Evolutionary conservation across 2,888 invertebrate species (phyloP).

Genomic region (Tachina grossa): DNA sequence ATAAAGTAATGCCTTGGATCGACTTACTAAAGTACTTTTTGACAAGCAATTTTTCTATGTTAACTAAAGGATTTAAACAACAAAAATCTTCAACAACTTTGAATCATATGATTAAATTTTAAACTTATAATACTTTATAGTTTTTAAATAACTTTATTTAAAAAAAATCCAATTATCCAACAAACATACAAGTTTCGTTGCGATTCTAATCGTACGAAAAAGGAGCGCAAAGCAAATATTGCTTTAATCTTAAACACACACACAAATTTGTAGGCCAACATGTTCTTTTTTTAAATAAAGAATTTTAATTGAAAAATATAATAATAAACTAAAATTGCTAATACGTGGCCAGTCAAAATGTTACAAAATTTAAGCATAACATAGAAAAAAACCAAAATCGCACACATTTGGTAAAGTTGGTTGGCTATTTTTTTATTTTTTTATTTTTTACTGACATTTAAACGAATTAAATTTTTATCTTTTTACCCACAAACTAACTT

Average conservation of each 20-base stretch:
- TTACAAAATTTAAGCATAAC: constrained; percentile 51
- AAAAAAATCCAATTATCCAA: constrained; percentile 23
- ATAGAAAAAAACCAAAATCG: constrained; percentile 13
- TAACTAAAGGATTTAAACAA: not conserved
- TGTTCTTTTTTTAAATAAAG: constrained; percentile 40
- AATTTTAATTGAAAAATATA: constrained; percentile 71
- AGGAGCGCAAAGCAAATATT: constrained; percentile 38
- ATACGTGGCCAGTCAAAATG: constrained; percentile 67
- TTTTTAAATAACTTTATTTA: constrained; percentile 63
- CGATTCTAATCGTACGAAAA: constrained; percentile 46
- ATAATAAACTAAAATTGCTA: constrained; percentile 68
- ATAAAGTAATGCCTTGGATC: too few species aligned
- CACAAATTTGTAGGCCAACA: constrained; percentile 66
- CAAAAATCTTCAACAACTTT: constrained; percentile 6
- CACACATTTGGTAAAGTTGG: constrained; percentile 1
- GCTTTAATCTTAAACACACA: not conserved
- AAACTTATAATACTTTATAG: constrained; percentile 15
- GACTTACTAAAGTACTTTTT: too few species aligned
- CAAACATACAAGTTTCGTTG: not conserved
- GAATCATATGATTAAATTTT: constrained; percentile 35
- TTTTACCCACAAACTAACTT: not conserved
- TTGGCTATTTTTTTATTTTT: constrained; percentile 22
- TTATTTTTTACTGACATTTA: constrained; percentile 59
- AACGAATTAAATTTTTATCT: constrained; percentile 26
- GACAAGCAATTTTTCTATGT: too few species aligned